Conservation (phyloP, 2,113 vertebrate species). For the Syngnathus typhle region DNA sequence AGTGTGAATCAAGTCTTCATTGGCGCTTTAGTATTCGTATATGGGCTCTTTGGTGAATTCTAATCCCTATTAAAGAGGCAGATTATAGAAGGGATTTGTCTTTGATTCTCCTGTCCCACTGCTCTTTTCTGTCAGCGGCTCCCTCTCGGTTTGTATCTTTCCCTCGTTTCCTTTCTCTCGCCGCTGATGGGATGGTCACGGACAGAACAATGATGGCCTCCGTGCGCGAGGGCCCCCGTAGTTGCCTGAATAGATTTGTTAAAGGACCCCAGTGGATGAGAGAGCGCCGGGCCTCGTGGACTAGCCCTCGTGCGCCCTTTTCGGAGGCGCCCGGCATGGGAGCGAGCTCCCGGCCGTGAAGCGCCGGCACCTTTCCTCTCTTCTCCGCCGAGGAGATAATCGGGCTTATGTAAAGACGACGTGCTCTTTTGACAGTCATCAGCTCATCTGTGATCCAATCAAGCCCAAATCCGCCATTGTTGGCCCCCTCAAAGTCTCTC, state of each 20-base stretch:
- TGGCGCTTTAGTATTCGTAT: conserved; percentile 57
- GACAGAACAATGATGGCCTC: conserved; percentile 58
- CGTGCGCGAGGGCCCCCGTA: conserved; percentile 56
- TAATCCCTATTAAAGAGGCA: conserved; percentile 68
- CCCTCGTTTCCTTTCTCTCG: conserved; percentile 32
- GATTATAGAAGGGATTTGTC: conserved; percentile 65
- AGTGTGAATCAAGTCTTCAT: conserved; percentile 54
- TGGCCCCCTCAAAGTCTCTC: conserved; percentile 83
- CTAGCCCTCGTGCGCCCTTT: conserved; percentile 79
- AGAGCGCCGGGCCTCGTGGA: conserved; percentile 73
- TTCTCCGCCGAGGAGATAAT: conserved; percentile 95
- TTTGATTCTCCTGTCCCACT: conserved; percentile 64
- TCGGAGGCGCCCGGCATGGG: conserved; percentile 77
- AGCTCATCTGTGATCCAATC: conserved; percentile 99
- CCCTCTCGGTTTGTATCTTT: conserved; percentile 30
- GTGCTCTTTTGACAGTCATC: conserved; percentile 98
- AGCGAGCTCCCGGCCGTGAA: conserved; percentile 66
- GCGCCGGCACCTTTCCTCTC: conserved; percentile 48
- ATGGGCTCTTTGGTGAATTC: conserved; percentile 53
- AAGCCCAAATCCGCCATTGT: conserved; percentile 92
- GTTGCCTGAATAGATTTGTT: conserved; percentile 90
- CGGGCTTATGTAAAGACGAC: conserved; percentile 99
- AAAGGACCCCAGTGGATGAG: conserved; percentile 81
- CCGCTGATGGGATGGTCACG: conserved; percentile 43
- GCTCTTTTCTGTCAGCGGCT: conserved; percentile 58